These are phyloP conservation scores for Cranoglanis bouderius DNA, from an alignment of 2,113 vertebrate genomes.

Conservation along the genomic window DNA sequence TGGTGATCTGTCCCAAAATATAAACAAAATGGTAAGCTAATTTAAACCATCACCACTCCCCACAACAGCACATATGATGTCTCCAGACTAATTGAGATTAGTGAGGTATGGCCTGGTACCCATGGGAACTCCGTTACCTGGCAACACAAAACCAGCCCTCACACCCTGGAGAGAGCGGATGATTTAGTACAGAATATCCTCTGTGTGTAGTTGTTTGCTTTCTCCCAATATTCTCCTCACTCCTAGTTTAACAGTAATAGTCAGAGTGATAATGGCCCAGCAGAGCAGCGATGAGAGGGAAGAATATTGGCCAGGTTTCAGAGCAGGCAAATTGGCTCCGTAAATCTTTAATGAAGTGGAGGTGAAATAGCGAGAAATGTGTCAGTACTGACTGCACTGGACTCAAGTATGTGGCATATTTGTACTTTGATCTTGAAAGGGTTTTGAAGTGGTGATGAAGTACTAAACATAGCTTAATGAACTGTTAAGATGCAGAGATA, in stretches of 20 bases:
- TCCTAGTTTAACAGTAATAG: conserved; percentile 30
- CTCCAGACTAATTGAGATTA: conserved; percentile 57
- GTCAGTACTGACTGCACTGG: conserved; percentile 10
- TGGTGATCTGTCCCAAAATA: neutral
- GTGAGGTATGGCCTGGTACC: conserved; percentile 57
- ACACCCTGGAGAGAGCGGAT: conserved; percentile 66
- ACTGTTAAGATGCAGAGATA: conserved; percentile 2
- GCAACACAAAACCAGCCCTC: conserved; percentile 69
- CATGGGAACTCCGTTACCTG: conserved; percentile 71
- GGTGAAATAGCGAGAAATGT: neutral
- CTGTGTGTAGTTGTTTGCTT: conserved; percentile 15
- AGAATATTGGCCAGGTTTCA: conserved; percentile 15
- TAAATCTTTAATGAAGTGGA: conserved; percentile 40
- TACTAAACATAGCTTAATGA: neutral
- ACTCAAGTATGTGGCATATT: neutral
- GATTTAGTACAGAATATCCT: conserved; percentile 46
- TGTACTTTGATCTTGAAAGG: neutral
- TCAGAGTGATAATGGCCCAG: conserved; percentile 1
- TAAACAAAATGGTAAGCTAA: neutral
- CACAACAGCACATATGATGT: conserved; percentile 7
- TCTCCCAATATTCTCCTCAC: conserved; percentile 11
- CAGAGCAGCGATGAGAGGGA: conserved; percentile 2
- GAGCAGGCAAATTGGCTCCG: conserved; percentile 12
- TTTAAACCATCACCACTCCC: neutral
- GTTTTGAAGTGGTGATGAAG: conserved; percentile 5